Base-by-base conservation (phyloP, 2,888 invertebrate species). In the Aleiodes testaceus region DNA sequence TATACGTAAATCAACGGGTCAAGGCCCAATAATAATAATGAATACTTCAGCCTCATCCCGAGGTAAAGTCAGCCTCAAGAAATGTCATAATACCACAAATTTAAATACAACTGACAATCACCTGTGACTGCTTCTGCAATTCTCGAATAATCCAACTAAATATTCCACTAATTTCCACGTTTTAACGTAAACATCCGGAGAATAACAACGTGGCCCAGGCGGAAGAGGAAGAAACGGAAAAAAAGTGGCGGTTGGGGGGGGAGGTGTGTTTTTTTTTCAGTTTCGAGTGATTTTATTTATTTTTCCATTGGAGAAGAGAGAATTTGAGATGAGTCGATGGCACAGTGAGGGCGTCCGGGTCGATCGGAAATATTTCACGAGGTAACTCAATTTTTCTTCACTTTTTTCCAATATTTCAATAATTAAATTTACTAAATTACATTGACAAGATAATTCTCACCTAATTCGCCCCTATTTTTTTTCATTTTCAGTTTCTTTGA, bases 141-240 rank as follows among this genome's bases (percentile, higher is more conserved):
- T 16, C 16, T 53, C 20, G 18, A 14, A 12, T 18, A 16, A 9
- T 7, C 26, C 18, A 3, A 5, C 5, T 12, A n/a, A 26, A 26
- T 53, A 22, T 7, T 16, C 4, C 18, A 59, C 9, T 36, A 14
- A 36, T 16, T 42, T 59, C 36, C 16, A 42, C 50, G 67, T 49
- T 47, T 47, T 11, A 36, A 53, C 55, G 53, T 53, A 45, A 67
- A 72, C 53, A 70, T 67, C 49, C 49, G 7, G 26, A 65, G 49
- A 68, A 74, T 45, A 68, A 71, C 74, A 75, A 73, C 73, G 72
- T 74, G 75, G 77, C 73, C 77, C 74, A 80, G 74, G 75, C 75
- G 78, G 76, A 75, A 16, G 68, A 63, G 63, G 16, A 14, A 42
- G 61, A 65, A 66, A 53, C 44, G 47, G 45, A 26, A 42, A 47